phyloP scores from a whole-genome alignment of 2,113 vertebrate species.

The Sturnus vulgaris region DNA sequence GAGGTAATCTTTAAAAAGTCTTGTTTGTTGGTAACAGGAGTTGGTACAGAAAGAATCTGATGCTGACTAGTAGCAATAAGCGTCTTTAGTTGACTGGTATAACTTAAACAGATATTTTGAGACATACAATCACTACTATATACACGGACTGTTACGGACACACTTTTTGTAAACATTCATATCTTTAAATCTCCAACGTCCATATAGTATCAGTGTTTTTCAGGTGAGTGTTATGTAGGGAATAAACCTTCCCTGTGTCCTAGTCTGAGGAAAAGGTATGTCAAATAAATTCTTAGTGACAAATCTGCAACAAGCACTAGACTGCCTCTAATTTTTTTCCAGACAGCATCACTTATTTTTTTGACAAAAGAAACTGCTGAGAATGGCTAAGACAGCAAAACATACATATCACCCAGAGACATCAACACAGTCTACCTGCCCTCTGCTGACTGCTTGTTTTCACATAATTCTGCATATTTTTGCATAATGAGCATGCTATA shows the following conservation, averaged over 20 bases:
- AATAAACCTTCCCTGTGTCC: neutral
- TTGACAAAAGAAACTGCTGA: conserved; percentile 9
- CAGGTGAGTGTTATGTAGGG: neutral
- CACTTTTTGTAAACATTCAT: neutral
- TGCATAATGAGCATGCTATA: neutral
- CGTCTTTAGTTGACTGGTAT: neutral
- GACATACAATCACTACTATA: neutral
- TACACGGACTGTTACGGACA: neutral
- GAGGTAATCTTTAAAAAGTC: neutral
- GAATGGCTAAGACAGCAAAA: neutral
- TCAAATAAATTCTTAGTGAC: neutral
- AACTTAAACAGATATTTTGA: neutral
- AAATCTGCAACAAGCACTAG: neutral
- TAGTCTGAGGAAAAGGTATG: neutral
- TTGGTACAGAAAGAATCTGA: neutral
- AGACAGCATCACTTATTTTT: neutral
- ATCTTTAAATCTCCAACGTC: neutral
- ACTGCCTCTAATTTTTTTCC: neutral
- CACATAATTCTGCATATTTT: conserved; percentile 21
- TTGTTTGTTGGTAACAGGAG: neutral
- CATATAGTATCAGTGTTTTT: neutral
- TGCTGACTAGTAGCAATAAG: neutral
- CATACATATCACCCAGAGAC: neutral
- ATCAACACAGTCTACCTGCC: neutral
- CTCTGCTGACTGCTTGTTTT: conserved; percentile 32